These are phyloP conservation scores for Spinus pinus DNA, from an alignment of 2,797 vertebrate species.

Conservation along the genomic window DNA sequence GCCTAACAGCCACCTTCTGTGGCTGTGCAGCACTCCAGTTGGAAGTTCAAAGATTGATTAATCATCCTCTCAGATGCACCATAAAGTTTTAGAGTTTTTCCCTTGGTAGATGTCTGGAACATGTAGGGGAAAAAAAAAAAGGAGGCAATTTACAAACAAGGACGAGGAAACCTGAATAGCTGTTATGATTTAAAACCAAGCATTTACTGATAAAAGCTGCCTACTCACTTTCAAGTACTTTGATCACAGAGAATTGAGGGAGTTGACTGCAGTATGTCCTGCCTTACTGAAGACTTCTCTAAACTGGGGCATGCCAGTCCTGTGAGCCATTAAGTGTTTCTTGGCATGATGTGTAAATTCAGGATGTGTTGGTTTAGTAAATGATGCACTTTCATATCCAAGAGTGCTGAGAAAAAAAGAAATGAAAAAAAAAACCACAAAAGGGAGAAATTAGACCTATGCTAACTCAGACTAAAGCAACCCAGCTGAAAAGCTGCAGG, in stretches of 20 bases:
- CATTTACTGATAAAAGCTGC: constrained; percentile 46
- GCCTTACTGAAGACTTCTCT: background rate
- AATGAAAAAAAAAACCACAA: accelerated
- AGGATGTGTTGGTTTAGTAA: background rate
- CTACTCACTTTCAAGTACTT: constrained; percentile 1
- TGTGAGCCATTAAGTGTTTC: background rate
- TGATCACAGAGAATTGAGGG: background rate
- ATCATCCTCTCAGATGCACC: background rate
- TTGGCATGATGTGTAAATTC: background rate
- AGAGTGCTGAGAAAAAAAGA: background rate
- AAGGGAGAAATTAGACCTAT: background rate
- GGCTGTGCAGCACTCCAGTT: background rate
- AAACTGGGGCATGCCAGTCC: background rate
- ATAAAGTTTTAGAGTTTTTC: constrained; percentile 45
- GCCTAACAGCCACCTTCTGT: background rate
- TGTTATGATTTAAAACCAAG: constrained; percentile 14
- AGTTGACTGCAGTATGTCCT: background rate
- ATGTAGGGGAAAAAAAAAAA: background rate
- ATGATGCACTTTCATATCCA: background rate
- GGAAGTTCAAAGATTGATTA: constrained; percentile 23
- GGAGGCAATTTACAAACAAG: constrained; percentile 43
- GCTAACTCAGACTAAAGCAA: background rate
- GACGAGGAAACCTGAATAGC: constrained; percentile 21
- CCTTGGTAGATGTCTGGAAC: constrained; percentile 19
- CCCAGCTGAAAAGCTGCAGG: background rate